Evolutionary conservation across 1,140 invertebrate genomes (phyloP), one percentile per base, ranked within the genome.

Genomic region (Anoplophora glabripennis): DNA sequence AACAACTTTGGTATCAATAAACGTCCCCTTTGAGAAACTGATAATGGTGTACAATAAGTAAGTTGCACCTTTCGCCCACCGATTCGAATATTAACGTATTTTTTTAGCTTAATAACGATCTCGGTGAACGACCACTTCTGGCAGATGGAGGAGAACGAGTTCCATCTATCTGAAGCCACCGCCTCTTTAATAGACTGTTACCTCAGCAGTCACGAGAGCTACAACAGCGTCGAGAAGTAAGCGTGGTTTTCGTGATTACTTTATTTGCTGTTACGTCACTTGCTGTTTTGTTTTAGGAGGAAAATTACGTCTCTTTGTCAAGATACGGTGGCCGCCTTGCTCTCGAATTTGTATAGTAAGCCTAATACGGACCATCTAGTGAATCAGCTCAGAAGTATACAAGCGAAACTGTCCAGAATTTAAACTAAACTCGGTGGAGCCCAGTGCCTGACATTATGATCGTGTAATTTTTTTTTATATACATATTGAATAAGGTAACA

Each of bases 121-220:
- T 84, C 86, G 28, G 81, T 86, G 66, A 88, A 89, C 70, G 88
- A 89, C 69, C 80, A 87, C 57, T 83, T 85, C 57, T 91, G 89
- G 88, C 76, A 88, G 45, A 84, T 83, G 18, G 84, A 88, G 77
- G 86, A 87, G 14, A 88, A 90, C 68, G 88, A 91, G 75, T 86
- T 86, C 74, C 88, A 90, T 77, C 77, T 89, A 33, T 85, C 87
- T 51, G 82, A 85, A 74, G 86, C 84, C 0, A 84, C 85, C 21
- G 82, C 84, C 36, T 80, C 81, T 66, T 77, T 90, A 65, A 81
- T 90, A 48, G 81, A 81, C 41, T 78, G 81, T 38, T 83, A 89
- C 59, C 79, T 84, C 42, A 71, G 73, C 17, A 81, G 82, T 68
- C 71, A 78, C 60, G 75, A 81, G 73, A 63, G 78, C 63, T 76